Base-by-base conservation (phyloP, 2,797 vertebrate species). In the Lagocephalus sceleratus region DNA sequence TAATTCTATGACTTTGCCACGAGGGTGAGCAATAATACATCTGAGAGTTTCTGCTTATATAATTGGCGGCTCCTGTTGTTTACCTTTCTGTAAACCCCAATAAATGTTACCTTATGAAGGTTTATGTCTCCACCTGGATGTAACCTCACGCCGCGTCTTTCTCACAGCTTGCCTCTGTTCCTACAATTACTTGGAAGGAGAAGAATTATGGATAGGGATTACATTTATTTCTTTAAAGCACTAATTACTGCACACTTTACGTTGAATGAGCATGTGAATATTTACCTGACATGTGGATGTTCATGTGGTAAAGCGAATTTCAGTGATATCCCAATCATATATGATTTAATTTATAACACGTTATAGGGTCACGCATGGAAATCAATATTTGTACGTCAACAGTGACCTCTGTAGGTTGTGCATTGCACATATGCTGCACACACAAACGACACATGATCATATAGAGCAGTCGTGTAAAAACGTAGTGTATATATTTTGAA, bases 351-450 rank as follows among this genome's bases (percentile, higher is more conserved):
- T 35, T 35, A 35, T 35, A 3, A 14, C 2, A 35, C 10, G 3
- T 32, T 12, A 32, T 32, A 8, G 12, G 29, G 29, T 17, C 40
- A 11, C 10, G 16, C 35, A 17, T 56, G 35, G 45, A 46, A 47
- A 47, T 23, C 45, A 47, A 47, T n/a, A 47, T 55, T 68, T 50
- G 39, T 29, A 52, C 22, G 19, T 41, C 41, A 59, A 53, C 25
- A 38, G 68, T 58, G 82, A 77, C 78, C 69, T 68, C 69, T 75
- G 53, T 32, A 66, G 73, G 58, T 16, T 25, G 26, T 42, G 55
- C 5, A 20, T 11, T 58, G 68, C 41, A 63, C 46, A 54, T 76
- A 52, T 68, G 62, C 20, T 38, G 1, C 14, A 23, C 5, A 51
- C 1, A 23, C 20, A 40, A 15, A 40, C 39, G 2, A n/a, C 39